Evolutionary conservation across 2,113 vertebrate species (phyloP).

Genomic region (Phaethon lepturus): DNA sequence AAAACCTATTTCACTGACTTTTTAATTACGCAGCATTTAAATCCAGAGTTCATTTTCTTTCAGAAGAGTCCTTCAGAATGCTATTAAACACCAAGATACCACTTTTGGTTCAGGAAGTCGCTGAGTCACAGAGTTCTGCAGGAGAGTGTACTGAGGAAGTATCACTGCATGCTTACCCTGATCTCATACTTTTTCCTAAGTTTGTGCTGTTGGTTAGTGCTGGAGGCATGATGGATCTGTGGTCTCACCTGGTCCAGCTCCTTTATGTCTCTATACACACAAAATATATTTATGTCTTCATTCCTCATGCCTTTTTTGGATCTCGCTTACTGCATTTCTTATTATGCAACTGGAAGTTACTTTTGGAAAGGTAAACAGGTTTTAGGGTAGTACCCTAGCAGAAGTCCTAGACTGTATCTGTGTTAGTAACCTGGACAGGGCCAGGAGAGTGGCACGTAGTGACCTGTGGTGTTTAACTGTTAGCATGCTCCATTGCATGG

Average conservation of each 20-base stretch:
- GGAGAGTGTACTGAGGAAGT: background rate
- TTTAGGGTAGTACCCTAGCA: background rate
- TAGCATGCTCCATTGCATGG: background rate
- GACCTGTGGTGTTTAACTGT: background rate
- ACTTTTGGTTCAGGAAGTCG: background rate
- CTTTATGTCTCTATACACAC: background rate
- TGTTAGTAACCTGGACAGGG: background rate
- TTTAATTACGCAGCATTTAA: slow-evolving; percentile 10
- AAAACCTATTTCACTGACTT: background rate
- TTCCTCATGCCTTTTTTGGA: background rate
- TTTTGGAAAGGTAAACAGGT: background rate
- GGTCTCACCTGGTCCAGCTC: background rate
- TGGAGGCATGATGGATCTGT: background rate
- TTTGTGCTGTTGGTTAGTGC: background rate
- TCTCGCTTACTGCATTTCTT: background rate
- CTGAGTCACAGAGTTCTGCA: background rate
- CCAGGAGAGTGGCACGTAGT: background rate
- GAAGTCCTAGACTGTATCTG: background rate
- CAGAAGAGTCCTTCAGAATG: background rate
- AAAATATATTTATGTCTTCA: background rate
- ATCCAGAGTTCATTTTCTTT: slow-evolving; percentile 26
- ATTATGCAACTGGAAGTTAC: background rate
- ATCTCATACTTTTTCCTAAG: background rate
- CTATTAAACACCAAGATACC: background rate
- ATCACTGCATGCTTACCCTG: background rate